Base-by-base conservation (phyloP, 2,888 invertebrate species). In the Cheilosia vernalis region DNA sequence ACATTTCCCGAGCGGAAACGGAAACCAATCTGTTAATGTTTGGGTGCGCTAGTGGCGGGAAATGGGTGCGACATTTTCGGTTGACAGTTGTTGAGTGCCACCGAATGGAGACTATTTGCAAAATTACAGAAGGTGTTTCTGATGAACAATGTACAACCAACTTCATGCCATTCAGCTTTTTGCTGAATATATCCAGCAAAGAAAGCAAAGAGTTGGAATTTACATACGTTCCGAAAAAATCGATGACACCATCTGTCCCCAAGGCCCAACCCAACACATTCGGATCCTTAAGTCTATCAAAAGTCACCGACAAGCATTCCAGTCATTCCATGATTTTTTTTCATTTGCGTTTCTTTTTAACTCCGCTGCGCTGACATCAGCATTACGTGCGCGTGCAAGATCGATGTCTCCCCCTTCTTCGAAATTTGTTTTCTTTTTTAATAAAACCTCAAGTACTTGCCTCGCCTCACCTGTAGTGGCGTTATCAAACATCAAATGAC, bases 351-450 rank as follows among this genome's bases (percentile, higher is more conserved):
- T 58, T 64, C 42, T 51, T 40, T 63, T 69, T 47, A 30, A 37
- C 4, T 33, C 10, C 55, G 33, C 27, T 51, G n/a, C n/a, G 66
- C 61, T 80, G 74, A 80, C 80, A 80, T 80, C 80, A 80, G 40
- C 61, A 40, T 69, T 80, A 80, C 80, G 74, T 74, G 80, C 53
- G 27, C 17, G 42, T 37, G 47, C 24, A 17, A 7, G 51, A 53
- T 61, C 55, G 53, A 66, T 58, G 64, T 51, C 60, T 33, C 40
- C 66, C 44, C 27, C 37, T 27, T 53, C 21, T 19, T 51, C n/a
- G 27, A 51, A 24, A 42, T 63, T 56, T 17, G 56, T 64, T 55
- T 63, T 17, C 1, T 13, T 30, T 49, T 33, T 56, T 19, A 21
- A 27, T 55, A 9, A 30, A 56, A 67, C 53, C 27, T 53, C 42